Base-by-base conservation (phyloP, 2,888 invertebrate species). In the Pteria penguin region DNA sequence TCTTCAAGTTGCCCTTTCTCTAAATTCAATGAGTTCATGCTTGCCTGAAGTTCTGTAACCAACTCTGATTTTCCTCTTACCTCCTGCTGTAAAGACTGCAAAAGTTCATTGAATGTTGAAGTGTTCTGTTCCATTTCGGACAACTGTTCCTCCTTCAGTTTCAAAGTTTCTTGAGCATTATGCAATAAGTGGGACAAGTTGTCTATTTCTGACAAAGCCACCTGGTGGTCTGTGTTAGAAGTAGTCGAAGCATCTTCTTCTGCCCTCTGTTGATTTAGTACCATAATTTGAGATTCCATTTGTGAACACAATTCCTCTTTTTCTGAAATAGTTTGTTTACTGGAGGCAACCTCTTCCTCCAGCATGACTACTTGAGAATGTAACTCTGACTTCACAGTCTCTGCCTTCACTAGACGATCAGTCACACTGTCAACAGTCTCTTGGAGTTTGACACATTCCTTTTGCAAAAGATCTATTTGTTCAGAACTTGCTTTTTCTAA, bases 81-180 rank as follows among this genome's bases (percentile, higher is more conserved):
- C 62, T 75, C 83, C 60, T 65, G 71, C 69, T 76, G 82, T 65
- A 45, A 79, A 24, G 69, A 75, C 82, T 66, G 82, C 68, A 81
- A 66, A 55, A 85, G 70, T 67, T 79, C 79, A 27, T 83, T 81
- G 62, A 78, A 75, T 52, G 66, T 76, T 26, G 72, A 75, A 29
- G 78, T 69, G 52, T 76, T 68, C 33, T 76, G 73, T 75, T 82
- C 79, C 29, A 82, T 29, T 55, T 83, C 78, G 52, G 69, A 66
- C 26, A 83, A 45, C 60, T 79, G 72, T 68, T 79, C 63, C 61
- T 84, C 81, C 65, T 81, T 83, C 45, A 84, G 83, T 60, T 77
- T 72, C 3, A 82, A 18, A 26, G 11, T 68, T 3, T 76, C 70
- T 69, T 86, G 83, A 8, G 85, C 22, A 22, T 82, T 76, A 62